These are phyloP conservation scores for Trachelus iudaicus DNA, from an alignment of 2,888 invertebrate genomes.

Conservation along the genomic window DNA sequence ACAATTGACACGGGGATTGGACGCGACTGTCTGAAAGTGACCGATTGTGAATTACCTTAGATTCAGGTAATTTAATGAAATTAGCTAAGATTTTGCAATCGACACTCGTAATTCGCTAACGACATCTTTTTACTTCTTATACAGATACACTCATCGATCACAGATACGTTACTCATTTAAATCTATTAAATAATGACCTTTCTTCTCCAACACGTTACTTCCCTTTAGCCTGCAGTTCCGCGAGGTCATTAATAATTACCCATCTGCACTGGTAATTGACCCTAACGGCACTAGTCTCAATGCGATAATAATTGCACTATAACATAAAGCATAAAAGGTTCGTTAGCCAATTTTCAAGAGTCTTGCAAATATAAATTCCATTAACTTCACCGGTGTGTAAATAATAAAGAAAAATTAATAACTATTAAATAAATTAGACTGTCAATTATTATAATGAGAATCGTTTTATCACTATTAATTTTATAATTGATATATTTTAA, in stretches of 20 bases:
- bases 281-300: neutral
- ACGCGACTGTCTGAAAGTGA: conserved; percentile 1
- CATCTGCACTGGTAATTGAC: neutral
- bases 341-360: no score
- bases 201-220: neutral
- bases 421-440: no score
- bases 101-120: neutral
- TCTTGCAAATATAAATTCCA: no score
- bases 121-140: neutral
- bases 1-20: neutral
- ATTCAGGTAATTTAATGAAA: neutral
- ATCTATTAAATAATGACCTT: neutral
- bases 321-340: no score
- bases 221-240: neutral
- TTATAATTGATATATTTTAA: neutral
- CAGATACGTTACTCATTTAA: neutral
- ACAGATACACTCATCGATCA: neutral
- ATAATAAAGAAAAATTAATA: no score
- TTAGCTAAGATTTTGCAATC: neutral
- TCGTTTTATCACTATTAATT: no score
- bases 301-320: neutral
- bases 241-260: neutral
- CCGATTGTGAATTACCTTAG: neutral
- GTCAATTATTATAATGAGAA: no score
- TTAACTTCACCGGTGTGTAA: no score